A percentile compares a stretch with the other conserved stretches of the same genome.
These are phyloP conservation scores for Hyaena hyaena DNA, from an alignment of 2,113 vertebrate genomes.

Conservation along the genomic window DNA sequence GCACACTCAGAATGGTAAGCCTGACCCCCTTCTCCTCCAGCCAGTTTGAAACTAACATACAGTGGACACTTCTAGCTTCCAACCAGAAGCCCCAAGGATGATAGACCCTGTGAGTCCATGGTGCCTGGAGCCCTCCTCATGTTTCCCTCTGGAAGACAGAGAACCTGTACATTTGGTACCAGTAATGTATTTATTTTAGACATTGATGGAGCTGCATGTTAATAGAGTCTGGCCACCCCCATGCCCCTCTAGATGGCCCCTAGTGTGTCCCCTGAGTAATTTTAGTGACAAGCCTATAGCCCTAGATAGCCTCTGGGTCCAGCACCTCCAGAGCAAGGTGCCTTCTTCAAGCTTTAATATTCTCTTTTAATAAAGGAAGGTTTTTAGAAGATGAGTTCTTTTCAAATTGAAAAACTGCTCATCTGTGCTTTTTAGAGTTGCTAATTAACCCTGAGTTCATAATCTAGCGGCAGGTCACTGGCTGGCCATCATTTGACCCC, in stretches of 20 bases:
- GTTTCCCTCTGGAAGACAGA: background rate
- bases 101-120: accelerated
- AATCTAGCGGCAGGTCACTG: background rate
- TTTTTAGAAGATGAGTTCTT: background rate
- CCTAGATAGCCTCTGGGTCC: background rate
- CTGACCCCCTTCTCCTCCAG: background rate
- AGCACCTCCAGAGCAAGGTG: background rate
- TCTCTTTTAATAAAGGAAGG: background rate
- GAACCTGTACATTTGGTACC: too few relatives aligned
- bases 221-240: accelerated
- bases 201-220: background rate
- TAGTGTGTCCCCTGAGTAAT: background rate
- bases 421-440: background rate
- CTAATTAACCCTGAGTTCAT: constrained; percentile 28
- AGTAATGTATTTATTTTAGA: background rate
- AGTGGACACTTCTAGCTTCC: background rate
- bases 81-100: background rate
- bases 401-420: background rate
- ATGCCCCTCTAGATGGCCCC: background rate
- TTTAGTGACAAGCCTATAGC: background rate
- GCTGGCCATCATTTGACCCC: background rate
- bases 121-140: background rate
- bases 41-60: background rate
- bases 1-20: accelerated
- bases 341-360: background rate